Evolutionary conservation across 1,140 invertebrate genomes (phyloP).

Genomic region (Chionoecetes opilio): DNA sequence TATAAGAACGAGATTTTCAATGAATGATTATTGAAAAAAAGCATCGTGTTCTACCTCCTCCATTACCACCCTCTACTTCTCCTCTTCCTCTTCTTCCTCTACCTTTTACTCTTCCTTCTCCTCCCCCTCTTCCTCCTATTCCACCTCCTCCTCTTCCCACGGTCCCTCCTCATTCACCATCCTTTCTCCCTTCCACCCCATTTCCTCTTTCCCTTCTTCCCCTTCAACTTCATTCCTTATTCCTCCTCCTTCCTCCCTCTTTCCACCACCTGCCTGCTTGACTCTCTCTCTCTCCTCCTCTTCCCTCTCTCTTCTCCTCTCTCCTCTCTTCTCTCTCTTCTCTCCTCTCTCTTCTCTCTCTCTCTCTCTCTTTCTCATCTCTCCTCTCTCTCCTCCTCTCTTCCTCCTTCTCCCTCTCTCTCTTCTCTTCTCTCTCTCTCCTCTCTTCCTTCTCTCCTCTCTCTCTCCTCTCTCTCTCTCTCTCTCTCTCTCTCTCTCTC

Average conservation of each 20-base stretch:
- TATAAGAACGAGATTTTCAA: not conserved
- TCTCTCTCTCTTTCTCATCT: not conserved
- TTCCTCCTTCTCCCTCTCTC: not conserved
- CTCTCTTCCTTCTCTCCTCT: not conserved
- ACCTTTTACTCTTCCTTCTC: too few relatives aligned
- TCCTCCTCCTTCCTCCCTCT: not conserved
- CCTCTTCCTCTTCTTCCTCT: not conserved
- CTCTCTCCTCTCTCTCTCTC: too few relatives aligned
- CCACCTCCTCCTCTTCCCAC: not conserved
- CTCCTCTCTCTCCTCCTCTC: not conserved
- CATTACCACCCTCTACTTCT: not conserved
- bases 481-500: too few relatives aligned
- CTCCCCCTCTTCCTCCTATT: too few relatives aligned
- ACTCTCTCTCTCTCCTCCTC: not conserved
- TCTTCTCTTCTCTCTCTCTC: not conserved
- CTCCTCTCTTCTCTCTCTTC: slow-evolving; percentile 33
- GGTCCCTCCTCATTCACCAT: not conserved
- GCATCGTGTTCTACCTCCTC: not conserved
- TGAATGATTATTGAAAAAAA: not conserved
- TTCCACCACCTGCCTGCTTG: not conserved
- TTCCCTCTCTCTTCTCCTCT: slow-evolving; percentile 21
- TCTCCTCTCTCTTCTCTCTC: not conserved
- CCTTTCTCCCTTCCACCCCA: not conserved
- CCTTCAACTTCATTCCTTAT: not conserved
- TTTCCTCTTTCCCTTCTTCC: slow-evolving; percentile 24